Evolutionary conservation across 2,797 vertebrate species (phyloP), one percentile per base, ranked within the genome.

Genomic region (Falco columbarius): DNA sequence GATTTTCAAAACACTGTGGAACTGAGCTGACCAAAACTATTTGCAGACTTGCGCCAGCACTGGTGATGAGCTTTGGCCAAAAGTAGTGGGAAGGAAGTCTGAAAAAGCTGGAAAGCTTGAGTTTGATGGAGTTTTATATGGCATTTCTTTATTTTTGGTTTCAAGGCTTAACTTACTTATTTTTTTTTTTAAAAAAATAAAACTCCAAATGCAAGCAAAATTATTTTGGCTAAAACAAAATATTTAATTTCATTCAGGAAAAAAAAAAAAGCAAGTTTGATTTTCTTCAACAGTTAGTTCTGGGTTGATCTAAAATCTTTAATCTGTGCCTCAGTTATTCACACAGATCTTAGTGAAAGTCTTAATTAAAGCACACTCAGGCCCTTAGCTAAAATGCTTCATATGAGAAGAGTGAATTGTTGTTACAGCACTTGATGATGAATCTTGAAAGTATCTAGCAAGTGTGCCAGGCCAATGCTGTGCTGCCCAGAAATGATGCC

Each of bases 341-440:
- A 73, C 36, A 62, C 7, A 67, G 63, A 72, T 76, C 44, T 70
- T 58, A 40, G 22, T 36, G 75, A 47, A 51, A 55, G 49, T 58
- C 62, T 81, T 56, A 81, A 93, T 79, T 86, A 62, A 77, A 86
- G 46, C 44, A 42, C 30, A 56, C 82, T n/a, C 73, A 67, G 90
- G 67, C 46, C 52, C 30, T 52, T 9, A 49, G 80, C 86, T 91
- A 15, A 80, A 87, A 85, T 18, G n/a, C 72, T 81, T 68, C 12
- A 26, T 51, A 29, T 0, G 3, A 92, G 58, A 88, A 92, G 58
- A 88, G 38, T 54, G 56, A 89, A 66, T 30, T 72, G 55, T 68
- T 89, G 62, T 82, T 88, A 49, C 66, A 93, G 96, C 61, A 72
- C 49, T 59, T 42, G 65, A 89, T 94, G 94, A 97, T 83, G 91